These are phyloP conservation scores for Cataglyphis altisquamis DNA, from an alignment of 2,888 invertebrate genomes.

Conservation along the genomic window DNA sequence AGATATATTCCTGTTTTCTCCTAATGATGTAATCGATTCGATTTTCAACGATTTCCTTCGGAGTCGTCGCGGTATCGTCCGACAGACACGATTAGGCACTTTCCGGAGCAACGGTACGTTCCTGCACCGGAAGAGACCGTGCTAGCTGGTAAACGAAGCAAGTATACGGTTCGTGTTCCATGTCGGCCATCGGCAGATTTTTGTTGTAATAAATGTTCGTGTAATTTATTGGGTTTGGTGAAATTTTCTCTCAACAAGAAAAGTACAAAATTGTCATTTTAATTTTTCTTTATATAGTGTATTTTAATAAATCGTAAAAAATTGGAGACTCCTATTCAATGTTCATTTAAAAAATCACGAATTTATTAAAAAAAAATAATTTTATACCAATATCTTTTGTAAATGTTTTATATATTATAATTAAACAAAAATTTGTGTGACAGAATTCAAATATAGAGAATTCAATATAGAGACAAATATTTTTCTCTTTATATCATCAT, in stretches of 20 bases:
- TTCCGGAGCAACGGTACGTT: slow-evolving; percentile 48
- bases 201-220: slow-evolving; percentile 14
- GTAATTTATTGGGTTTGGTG: neutral
- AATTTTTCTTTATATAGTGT: neutral
- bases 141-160: slow-evolving; percentile 56
- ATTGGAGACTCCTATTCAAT: neutral
- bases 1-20: neutral
- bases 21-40: slow-evolving; percentile 5
- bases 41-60: slow-evolving; percentile 51
- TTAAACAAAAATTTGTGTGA: neutral
- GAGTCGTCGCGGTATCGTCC: slow-evolving; percentile 24
- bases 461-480: neutral
- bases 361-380: neutral
- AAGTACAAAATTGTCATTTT: neutral
- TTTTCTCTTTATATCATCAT: neutral
- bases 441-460: neutral
- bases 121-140: slow-evolving; percentile 55
- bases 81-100: slow-evolving; percentile 61
- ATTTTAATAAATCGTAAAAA: neutral
- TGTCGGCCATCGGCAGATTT: slow-evolving; percentile 6
- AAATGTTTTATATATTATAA: too few relatives aligned
- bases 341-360: neutral
- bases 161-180: slow-evolving; percentile 15
- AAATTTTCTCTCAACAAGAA: neutral
- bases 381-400: neutral